Conservation (phyloP, 92 coral and sea anemone species). For the Ricordea florida region DNA sequence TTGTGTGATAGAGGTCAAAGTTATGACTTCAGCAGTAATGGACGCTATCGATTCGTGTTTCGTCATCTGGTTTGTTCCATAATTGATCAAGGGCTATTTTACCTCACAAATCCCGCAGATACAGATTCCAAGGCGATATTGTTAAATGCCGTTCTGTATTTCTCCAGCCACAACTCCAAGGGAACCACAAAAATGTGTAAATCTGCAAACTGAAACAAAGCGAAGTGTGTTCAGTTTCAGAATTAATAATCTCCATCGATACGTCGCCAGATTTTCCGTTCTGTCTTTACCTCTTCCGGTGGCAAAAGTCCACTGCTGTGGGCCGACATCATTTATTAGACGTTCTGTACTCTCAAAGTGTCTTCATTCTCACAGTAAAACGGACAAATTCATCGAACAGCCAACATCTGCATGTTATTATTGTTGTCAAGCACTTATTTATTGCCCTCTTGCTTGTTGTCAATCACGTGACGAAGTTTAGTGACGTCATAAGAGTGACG, state of each 20-base stretch:
- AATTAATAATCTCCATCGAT: background rate
- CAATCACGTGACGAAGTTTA: slow-evolving; percentile 68
- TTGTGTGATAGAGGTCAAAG: background rate
- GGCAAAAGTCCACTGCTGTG: slow-evolving; percentile 31
- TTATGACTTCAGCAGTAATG: too few relatives aligned
- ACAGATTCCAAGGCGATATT: slow-evolving; percentile 96
- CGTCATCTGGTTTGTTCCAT: background rate
- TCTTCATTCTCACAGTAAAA: background rate
- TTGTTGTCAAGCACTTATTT: slow-evolving; percentile 67
- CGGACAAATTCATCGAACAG: too few relatives aligned
- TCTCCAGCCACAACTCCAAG: slow-evolving; percentile 92
- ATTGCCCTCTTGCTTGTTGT: slow-evolving; percentile 66
- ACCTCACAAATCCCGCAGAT: slow-evolving; percentile 99
- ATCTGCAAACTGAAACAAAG: slow-evolving; percentile 84
- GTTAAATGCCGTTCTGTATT: slow-evolving; percentile 96
- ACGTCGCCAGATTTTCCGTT: background rate
- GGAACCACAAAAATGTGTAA: slow-evolving; percentile 99
- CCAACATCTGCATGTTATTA: background rate
- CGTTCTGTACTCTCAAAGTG: background rate
- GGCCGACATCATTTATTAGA: slow-evolving; percentile 27
- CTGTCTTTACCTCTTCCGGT: slow-evolving; percentile 44
- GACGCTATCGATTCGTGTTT: too few relatives aligned
- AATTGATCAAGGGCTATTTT: background rate
- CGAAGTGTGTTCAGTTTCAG: slow-evolving; percentile 8
- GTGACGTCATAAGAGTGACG: slow-evolving; percentile 50